Base-by-base conservation (phyloP, 2,113 vertebrate genomes). In the Tupaia tana region DNA sequence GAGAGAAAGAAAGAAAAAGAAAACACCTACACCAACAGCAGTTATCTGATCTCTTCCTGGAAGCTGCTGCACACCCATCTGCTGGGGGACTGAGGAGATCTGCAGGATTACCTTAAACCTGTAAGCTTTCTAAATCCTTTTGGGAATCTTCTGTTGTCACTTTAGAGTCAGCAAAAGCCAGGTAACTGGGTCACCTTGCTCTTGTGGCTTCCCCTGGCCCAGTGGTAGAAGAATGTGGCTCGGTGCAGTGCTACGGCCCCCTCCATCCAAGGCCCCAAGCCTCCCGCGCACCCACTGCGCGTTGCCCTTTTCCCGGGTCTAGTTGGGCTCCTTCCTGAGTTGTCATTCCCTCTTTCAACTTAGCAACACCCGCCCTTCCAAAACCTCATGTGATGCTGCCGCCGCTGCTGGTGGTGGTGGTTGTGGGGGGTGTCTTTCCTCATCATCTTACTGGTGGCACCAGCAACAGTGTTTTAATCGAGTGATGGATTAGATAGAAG, bases 161-260 rank as follows among this genome's bases (percentile, higher is more conserved):
- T 1, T 86, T 56, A 27, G 11, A 5, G 12, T 43, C 15, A 52
- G 67, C 67, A 61, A 74, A 14, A 27, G 5, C 59, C 69, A 18
- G 63, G 56, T 27, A 43, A 58, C 20, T 4, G 16, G 54, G 63
- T 22, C 43, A 12, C 31, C 59, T 82, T 54, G 89, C 9, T 56
- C 4, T 75, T 59, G 63, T 52, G 3, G n/a, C 67, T 61, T 20
- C 75, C 75, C 20, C 52, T 2, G 15, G 9, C 27, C 43, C 6
- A 13, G 64, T 8, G 7, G 43, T 34, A 34, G 12, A 20, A 18
- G n/a, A 58, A 25, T 1, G 20, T 9, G 69, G 67, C 5, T 11
- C 52, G 25, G 1, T 10, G 18, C 43, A 34, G 7, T 4, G 24
- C 22, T 9, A 0, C 2, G 1, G 16, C 18, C 8, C 22, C 34